Conservation (phyloP, 92 coral and sea anemone genomes). For the Parazoanthus darwini region DNA sequence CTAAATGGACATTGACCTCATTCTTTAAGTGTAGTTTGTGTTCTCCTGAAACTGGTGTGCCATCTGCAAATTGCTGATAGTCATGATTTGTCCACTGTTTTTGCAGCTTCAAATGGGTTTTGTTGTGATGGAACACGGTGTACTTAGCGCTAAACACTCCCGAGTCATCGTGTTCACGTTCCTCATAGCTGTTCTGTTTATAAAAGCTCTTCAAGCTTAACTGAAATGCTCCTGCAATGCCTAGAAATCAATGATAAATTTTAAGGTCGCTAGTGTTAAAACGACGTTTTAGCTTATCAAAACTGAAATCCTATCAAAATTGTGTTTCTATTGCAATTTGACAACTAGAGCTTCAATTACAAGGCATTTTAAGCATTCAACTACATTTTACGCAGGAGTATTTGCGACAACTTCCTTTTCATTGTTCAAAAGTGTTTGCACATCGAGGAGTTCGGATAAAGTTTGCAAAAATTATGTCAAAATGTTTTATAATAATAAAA, state of each 20-base stretch:
- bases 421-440: too few species aligned
- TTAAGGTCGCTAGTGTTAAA: too few species aligned
- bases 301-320: too few species aligned
- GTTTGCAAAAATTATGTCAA: too few species aligned
- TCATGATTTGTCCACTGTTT: constrained; percentile 81
- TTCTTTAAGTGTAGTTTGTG: constrained; percentile 55
- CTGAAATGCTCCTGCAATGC: constrained; percentile 64
- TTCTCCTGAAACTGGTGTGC: constrained; percentile 47
- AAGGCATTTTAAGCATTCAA: too few species aligned
- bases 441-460: too few species aligned
- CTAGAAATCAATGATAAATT: constrained; percentile 4
- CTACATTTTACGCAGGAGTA: too few species aligned
- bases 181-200: constrained; percentile 18
- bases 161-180: constrained; percentile 76
- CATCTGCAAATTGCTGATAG: constrained; percentile 75
- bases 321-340: too few species aligned
- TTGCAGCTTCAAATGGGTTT: constrained; percentile 61
- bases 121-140: constrained; percentile 54
- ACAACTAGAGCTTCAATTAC: too few species aligned
- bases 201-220: constrained; percentile 35
- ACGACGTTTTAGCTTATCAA: too few species aligned
- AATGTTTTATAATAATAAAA: too few species aligned
- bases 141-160: constrained; percentile 70
- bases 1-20: constrained; percentile 56
- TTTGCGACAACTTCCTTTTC: too few species aligned